phyloP scores from a whole-genome alignment of 2,113 vertebrate species.

The Prionailurus viverrinus region DNA sequence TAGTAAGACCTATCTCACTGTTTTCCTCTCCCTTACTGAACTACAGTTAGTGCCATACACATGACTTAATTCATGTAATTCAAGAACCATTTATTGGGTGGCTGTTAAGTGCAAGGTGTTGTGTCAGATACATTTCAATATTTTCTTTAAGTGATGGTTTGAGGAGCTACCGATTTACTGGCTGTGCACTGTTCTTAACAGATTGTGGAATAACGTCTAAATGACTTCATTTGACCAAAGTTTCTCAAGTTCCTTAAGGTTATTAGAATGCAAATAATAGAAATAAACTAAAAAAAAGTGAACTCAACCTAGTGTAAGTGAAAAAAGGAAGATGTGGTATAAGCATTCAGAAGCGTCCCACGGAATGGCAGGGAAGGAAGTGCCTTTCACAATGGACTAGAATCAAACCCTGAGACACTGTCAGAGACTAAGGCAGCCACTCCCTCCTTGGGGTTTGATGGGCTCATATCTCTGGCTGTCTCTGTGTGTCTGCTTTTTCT shows the following conservation, averaged over 20 bases:
- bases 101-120: background rate
- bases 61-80: background rate
- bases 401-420: background rate
- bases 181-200: background rate
- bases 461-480: background rate
- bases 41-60: background rate
- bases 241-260: background rate
- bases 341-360: background rate
- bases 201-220: background rate
- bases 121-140: background rate
- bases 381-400: background rate
- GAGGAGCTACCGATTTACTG: background rate
- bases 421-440: background rate
- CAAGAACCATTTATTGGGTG: background rate
- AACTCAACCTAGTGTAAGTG: background rate
- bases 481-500: background rate
- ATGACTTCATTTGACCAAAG: background rate
- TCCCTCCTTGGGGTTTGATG: background rate
- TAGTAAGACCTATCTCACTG: background rate
- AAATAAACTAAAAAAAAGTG: slow-evolving; percentile 25
- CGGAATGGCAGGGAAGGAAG: background rate
- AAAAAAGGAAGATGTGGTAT: background rate
- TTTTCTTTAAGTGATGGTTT: background rate
- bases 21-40: background rate
- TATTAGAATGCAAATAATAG: background rate